Evolutionary conservation across 2,888 invertebrate species (phyloP), one percentile per base, ranked within the genome.

Genomic region (Spodoptera littoralis): DNA sequence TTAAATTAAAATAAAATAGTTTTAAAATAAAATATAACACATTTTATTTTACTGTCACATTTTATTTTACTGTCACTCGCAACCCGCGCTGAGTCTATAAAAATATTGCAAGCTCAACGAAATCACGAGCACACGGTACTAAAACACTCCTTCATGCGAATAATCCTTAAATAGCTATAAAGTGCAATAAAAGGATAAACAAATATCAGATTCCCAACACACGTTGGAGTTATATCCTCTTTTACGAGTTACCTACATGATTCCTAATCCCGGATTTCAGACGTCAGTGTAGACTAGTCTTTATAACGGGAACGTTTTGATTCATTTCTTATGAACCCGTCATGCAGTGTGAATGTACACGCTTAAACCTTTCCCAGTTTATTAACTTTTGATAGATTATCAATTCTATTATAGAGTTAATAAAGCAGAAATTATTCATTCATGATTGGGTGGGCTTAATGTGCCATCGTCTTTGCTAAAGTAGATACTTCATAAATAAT

Each of bases 231-330:
- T 75, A 70, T 72, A 78, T 70, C 78, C 66, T 41, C 60, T 78
- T 77, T 77, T 77, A 78, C 60, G 78, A 78, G 58, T 77, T 75
- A 53, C 58, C 53, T 59, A 53, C 75, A 59, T 55, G 65, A 61
- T 70, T 41, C 58, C 47, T 74, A 70, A 73, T 74, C 75, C 65
- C 55, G 44, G 41, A 55, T 61, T 47, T 64, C 46, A 52, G 51
- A 36, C 48, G 44, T 47, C 58, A 56, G 44, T 75, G 64, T 18
- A 52, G 24, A 54, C 60, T 30, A 36, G 24, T 18, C 71, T 67
- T 62, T 70, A 66, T 44, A 65, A 30, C 60, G 36, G 36, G 36
- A 36, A 36, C 6, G 51, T 44, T 51, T 54, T 63, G 61, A 75
- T 63, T 60, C 58, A 67, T 64, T 71, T 63, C 70, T 73, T 75